phyloP scores from a whole-genome alignment of 2,888 invertebrate species.

The Hemithea aestivaria region DNA sequence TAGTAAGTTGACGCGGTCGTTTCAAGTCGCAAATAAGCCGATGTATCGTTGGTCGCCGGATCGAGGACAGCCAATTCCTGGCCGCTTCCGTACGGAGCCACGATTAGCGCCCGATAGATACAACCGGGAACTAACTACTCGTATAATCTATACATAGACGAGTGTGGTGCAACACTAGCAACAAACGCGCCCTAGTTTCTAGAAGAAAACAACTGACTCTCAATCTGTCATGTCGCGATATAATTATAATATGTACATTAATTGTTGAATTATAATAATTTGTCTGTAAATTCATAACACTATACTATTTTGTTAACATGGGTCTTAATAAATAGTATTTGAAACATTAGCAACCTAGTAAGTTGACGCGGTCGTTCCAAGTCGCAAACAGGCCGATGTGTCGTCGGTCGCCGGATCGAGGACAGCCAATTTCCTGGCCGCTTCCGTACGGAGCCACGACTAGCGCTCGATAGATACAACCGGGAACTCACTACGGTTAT shows the following conservation, averaged over 20 bases:
- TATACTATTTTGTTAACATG: no score
- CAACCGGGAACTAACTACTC: constrained; percentile 14
- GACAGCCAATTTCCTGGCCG: constrained; percentile 50
- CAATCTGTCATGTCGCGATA: no score
- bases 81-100: constrained; percentile 31
- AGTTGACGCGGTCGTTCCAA: constrained; percentile 21
- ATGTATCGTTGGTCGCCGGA: constrained; percentile 35
- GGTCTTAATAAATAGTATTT: no score
- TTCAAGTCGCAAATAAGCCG: constrained; percentile 34
- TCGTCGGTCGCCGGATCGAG: constrained; percentile 38
- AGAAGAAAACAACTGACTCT: no score
- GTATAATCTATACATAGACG: no score
- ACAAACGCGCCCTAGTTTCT: no score
- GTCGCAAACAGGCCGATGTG: constrained; percentile 34
- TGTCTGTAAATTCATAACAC: no score
- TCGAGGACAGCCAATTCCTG: constrained; percentile 52
- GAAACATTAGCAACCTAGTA: no score
- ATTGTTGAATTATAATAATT: no score
- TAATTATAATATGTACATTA: no score
- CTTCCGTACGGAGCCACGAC: constrained; percentile 33
- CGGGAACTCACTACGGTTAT: constrained; percentile 9
- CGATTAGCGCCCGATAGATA: constrained; percentile 34
- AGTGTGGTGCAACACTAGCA: no score
- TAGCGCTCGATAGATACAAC: constrained; percentile 31
- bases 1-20: constrained; percentile 14